Conservation (phyloP, 2,888 invertebrate genomes). For the Leucophora obtusa region DNA sequence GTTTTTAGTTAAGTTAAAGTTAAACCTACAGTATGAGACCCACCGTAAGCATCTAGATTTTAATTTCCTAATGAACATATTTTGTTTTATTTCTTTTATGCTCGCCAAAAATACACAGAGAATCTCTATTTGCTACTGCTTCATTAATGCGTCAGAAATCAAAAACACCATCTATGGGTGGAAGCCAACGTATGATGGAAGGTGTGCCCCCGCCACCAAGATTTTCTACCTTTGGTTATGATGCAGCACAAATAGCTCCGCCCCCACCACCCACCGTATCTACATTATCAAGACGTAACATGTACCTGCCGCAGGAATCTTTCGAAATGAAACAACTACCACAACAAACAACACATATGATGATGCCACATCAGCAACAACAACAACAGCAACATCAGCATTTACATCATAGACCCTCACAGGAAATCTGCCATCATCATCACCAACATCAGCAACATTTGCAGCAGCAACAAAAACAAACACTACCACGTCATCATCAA, state of each 20-base stretch:
- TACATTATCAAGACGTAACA: slow-evolving; percentile 71
- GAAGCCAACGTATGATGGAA: slow-evolving; percentile 66
- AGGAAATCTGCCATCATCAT: slow-evolving; percentile 75
- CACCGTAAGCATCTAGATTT: no score
- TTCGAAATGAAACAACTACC: slow-evolving; percentile 73
- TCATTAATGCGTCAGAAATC: slow-evolving; percentile 76
- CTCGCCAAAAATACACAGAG: slow-evolving; percentile 67
- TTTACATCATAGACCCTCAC: slow-evolving; percentile 64
- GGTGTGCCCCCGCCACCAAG: slow-evolving; percentile 72
- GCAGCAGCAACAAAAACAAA: slow-evolving; percentile 70
- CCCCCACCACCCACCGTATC: slow-evolving; percentile 66
- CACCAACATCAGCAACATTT: slow-evolving; percentile 77
- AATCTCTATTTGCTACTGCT: slow-evolving; percentile 75
- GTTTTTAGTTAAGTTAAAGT: no score
- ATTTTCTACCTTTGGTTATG: slow-evolving; percentile 78
- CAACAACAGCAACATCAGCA: slow-evolving; percentile 66
- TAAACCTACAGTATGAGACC: no score
- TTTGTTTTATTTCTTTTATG: no score
- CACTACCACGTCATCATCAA: slow-evolving; percentile 55
- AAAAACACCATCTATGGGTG: slow-evolving; percentile 73
- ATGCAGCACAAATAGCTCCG: slow-evolving; percentile 67
- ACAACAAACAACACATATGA: slow-evolving; percentile 52
- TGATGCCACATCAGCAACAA: slow-evolving; percentile 59
- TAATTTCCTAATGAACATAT: no score
- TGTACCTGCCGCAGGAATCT: slow-evolving; percentile 69